Conservation (phyloP, 2,888 invertebrate species). For the Caprella mutica region DNA sequence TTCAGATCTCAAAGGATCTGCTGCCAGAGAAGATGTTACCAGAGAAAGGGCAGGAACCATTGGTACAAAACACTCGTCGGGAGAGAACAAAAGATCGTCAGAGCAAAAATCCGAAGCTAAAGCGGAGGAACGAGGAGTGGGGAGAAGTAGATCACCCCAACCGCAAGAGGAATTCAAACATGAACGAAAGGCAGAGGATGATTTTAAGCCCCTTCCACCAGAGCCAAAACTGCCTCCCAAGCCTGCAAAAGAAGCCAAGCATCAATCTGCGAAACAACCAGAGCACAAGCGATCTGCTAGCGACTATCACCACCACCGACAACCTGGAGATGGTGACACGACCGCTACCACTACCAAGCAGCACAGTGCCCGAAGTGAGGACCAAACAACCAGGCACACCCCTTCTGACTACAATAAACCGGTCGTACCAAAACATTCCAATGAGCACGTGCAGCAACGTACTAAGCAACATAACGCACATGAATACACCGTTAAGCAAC, state of each 20-base stretch:
- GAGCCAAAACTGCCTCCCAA: constrained; percentile 11
- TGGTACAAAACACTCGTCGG: too few relatives aligned
- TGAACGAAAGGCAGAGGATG: constrained; percentile 5
- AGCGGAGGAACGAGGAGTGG: too few relatives aligned
- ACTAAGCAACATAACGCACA: not conserved
- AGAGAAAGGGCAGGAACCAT: too few relatives aligned
- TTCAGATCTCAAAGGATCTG: too few relatives aligned
- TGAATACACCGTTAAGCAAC: constrained; percentile 6
- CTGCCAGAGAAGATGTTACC: too few relatives aligned
- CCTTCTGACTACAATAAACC: not conserved
- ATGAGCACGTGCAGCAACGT: not conserved
- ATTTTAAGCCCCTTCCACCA: constrained; percentile 1
- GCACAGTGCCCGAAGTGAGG: not conserved
- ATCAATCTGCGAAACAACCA: not conserved
- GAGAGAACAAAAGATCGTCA: too few relatives aligned
- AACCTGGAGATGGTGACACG: not conserved
- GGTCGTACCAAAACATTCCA: constrained; percentile 1
- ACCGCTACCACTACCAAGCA: not conserved
- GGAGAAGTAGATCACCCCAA: too few relatives aligned
- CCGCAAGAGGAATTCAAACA: too few relatives aligned
- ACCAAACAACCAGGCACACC: not conserved
- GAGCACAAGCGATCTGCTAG: too few relatives aligned
- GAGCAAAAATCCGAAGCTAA: too few relatives aligned
- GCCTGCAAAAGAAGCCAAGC: constrained; percentile 5
- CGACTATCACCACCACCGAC: constrained; percentile 1